Evolutionary conservation across 2,113 vertebrate species (phyloP).

Genomic region (Nesoenas mayeri): DNA sequence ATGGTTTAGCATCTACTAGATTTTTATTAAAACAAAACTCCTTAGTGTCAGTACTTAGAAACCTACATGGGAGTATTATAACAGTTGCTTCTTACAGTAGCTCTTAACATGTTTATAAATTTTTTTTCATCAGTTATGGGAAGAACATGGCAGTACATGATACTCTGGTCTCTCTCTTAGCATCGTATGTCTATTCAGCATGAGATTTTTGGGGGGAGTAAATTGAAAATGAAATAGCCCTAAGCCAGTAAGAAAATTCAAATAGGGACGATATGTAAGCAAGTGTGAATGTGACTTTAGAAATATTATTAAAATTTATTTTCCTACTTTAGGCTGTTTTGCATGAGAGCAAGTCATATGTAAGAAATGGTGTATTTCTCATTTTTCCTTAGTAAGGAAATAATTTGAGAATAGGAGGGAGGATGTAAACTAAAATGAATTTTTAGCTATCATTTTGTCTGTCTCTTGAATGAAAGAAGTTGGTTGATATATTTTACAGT

Average conservation of each 20-base stretch:
- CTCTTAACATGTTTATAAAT: neutral
- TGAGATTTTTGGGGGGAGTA: neutral
- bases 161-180: neutral
- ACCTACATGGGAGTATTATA: neutral
- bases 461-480: neutral
- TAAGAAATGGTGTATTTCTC: neutral
- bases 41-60: neutral
- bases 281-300: neutral
- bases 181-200: neutral
- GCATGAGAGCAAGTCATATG: neutral
- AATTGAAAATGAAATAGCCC: neutral
- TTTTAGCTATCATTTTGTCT: neutral
- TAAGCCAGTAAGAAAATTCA: neutral
- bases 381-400: neutral
- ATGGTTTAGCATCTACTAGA: neutral
- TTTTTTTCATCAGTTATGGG: neutral
- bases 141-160: rapidly evolving
- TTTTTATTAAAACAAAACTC: neutral
- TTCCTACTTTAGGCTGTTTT: neutral
- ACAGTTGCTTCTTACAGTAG: neutral
- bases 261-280: neutral
- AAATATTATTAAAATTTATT: neutral
- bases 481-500: neutral
- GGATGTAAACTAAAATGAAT: neutral
- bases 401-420: neutral